phyloP scores from a whole-genome alignment of 2,888 invertebrate species.

The Lochmaea capreae region DNA sequence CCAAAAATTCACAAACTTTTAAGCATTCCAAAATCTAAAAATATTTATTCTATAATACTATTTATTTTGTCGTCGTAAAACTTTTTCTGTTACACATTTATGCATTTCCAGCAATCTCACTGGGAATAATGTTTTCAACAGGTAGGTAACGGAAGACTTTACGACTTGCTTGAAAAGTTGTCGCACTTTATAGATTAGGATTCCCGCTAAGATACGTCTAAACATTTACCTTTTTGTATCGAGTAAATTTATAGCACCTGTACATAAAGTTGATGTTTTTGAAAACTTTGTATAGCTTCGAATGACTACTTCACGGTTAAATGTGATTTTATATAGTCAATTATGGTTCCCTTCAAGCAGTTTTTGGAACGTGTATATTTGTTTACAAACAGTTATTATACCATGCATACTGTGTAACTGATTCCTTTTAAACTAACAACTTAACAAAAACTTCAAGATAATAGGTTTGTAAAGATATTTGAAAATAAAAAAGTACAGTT shows the following conservation, averaged over 20 bases:
- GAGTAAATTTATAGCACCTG: conserved; percentile 13
- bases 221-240: conserved; percentile 10
- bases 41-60: background rate
- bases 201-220: conserved; percentile 4
- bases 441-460: background rate
- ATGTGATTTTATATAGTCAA: background rate
- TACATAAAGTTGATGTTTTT: background rate
- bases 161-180: background rate
- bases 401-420: background rate
- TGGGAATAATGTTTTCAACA: background rate
- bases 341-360: background rate
- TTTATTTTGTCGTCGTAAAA: background rate
- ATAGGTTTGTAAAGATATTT: background rate
- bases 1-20: background rate
- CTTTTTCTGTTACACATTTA: background rate
- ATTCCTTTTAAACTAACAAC: background rate
- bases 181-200: conserved; percentile 9
- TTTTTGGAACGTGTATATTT: background rate
- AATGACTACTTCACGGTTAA: background rate
- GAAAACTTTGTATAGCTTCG: background rate
- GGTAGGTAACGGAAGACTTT: background rate
- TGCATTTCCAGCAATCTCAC: background rate
- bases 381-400: background rate
- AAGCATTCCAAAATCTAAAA: background rate
- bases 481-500: too few species aligned